Evolutionary conservation across 2,888 invertebrate species (phyloP), one percentile per base, ranked within the genome.

Genomic region (Pyrrhosoma nymphula): DNA sequence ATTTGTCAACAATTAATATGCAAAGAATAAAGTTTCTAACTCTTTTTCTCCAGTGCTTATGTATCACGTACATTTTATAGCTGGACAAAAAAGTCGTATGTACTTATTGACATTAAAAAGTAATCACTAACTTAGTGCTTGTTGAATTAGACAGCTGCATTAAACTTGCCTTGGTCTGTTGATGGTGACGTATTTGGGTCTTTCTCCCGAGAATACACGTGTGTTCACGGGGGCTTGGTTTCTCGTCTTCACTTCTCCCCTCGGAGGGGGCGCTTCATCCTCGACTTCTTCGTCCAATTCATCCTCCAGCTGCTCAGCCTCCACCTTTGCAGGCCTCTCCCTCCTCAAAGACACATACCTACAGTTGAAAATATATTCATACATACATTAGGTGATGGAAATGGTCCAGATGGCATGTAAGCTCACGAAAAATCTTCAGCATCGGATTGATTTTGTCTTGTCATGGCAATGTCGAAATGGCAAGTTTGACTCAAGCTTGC

Each of bases 141-240:
- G 8, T 47, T 47, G 8, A 8, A 47, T 47, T 4, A 47, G 47
- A 47, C 47, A 47, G 8, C 47, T 47, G 47, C 8, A 47, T 90
- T 30, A 30, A 82, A 35, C 90, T 95, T 95, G 96, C 96, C 96
- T 96, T 95, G 98, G 97, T 95, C 98, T 97, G 91, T 98, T 97
- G 56, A 98, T 98, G 95, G 98, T 98, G 0, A 98, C 98, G 96
- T 98, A 98, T 96, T 98, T 98, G 0, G 97, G 97, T 39, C 96
- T 96, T 10, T 96, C 96, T 69, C 93, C 93, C 0, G 93, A 47
- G 35, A 47, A 93, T 0, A 69, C 69, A 26, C 93, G 93, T 47
- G 93, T 93, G 26, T 63, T 69, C 55, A 47, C 93, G 16, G 60
- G 8, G 90, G 12, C 12, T 55, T 30, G 60, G 4, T 16, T 93